Conservation (phyloP, 2,113 vertebrate species). For the Cyanoderma ruficeps region DNA sequence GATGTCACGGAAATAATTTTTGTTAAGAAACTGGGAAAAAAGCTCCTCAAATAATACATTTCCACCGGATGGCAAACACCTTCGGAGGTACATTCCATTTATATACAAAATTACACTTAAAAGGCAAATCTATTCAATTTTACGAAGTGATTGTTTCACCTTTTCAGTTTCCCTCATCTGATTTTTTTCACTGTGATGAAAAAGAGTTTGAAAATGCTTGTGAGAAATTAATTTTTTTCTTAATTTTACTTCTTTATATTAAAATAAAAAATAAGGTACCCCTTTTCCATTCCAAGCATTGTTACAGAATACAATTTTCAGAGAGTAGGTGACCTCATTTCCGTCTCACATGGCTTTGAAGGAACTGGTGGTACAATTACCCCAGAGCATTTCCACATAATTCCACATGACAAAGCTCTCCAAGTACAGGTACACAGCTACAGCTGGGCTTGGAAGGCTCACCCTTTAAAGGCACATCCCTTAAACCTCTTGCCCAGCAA, state of each 20-base stretch:
- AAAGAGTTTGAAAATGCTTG: background rate
- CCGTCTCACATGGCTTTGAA: background rate
- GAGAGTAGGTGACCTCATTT: background rate
- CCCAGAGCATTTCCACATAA: background rate
- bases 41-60: background rate
- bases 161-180: background rate
- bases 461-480: background rate
- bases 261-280: background rate
- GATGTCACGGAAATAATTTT: background rate
- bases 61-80: background rate
- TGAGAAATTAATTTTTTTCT: background rate
- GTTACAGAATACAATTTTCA: background rate
- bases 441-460: background rate
- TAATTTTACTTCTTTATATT: background rate
- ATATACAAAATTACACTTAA: background rate
- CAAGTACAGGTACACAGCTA: background rate
- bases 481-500: background rate
- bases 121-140: background rate
- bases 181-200: background rate
- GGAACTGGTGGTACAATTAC: background rate
- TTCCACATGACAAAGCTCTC: background rate
- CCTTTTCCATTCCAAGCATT: background rate
- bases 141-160: background rate
- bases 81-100: background rate
- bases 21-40: background rate